A percentile compares a stretch with the other conserved stretches of the same genome.
Conservation (phyloP, 37 sponge, comb jelly and placozoan species). For the Lycopodina hypogea region DNA sequence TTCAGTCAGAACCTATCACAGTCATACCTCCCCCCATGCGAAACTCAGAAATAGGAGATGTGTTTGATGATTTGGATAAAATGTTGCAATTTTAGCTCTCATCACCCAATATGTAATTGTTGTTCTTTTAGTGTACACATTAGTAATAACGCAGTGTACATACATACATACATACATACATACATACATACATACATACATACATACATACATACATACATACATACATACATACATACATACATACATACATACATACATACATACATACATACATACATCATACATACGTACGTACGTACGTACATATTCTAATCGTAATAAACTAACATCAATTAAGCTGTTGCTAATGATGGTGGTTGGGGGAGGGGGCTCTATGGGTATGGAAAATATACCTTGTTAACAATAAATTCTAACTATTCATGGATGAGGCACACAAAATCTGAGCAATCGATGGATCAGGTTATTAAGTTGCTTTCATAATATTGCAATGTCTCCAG, state of each 20-base stretch:
- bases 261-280: neutral
- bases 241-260: neutral
- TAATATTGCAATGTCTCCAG: no score
- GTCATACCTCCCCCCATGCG: slow-evolving; percentile 69
- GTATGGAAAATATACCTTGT: no score
- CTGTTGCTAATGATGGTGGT: no score
- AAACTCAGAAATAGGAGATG: slow-evolving; percentile 54
- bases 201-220: neutral
- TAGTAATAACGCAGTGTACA: neutral
- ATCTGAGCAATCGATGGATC: no score
- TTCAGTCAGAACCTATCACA: slow-evolving; percentile 40
- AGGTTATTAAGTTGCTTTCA: no score
- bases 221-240: neutral
- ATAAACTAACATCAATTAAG: no score
- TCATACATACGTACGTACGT: no score
- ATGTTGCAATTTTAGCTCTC: slow-evolving; percentile 56
- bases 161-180: neutral
- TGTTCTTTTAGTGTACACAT: neutral
- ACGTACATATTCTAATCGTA: no score
- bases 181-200: neutral
- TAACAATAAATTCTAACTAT: no score
- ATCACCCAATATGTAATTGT: neutral
- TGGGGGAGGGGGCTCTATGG: no score
- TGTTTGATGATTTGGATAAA: slow-evolving; percentile 70
- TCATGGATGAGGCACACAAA: no score